phyloP scores from a whole-genome alignment of 2,797 vertebrate species.

The Tragelaphus oryx region DNA sequence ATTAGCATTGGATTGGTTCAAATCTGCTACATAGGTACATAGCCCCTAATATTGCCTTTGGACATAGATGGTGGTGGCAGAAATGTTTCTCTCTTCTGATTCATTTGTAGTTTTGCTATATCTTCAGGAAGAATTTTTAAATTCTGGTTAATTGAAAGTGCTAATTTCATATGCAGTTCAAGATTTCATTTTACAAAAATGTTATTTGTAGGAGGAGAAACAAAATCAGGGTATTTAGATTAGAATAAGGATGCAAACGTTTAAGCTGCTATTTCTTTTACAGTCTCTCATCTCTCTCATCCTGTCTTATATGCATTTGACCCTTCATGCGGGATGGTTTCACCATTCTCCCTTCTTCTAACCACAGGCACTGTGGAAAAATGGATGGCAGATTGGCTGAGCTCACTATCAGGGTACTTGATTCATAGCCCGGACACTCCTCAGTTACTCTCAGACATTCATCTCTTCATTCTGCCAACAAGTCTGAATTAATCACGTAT shows the following conservation, averaged over 20 bases:
- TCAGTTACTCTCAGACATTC: background rate
- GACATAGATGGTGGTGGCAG: background rate
- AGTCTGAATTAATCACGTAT: background rate
- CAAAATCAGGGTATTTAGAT: background rate
- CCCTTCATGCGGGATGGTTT: background rate
- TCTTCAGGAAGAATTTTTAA: background rate
- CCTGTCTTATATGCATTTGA: background rate
- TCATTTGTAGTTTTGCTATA: background rate
- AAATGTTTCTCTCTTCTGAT: background rate
- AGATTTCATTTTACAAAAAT: slow-evolving; percentile 8
- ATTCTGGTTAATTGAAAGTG: background rate
- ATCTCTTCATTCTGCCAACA: background rate
- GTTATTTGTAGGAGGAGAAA: slow-evolving; percentile 1
- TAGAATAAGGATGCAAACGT: background rate
- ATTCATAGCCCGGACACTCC: background rate
- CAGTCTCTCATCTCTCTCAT: background rate
- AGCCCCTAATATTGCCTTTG: background rate
- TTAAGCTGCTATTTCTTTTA: background rate
- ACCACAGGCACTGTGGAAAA: background rate
- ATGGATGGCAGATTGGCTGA: background rate
- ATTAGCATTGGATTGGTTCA: background rate
- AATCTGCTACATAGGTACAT: background rate
- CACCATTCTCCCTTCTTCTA: background rate
- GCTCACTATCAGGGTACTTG: background rate
- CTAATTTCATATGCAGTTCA: background rate